A percentile compares a stretch with the other conserved stretches of the same genome.
These are phyloP conservation scores for Pedetes capensis DNA, from an alignment of 2,113 vertebrate species.

Conservation along the genomic window DNA sequence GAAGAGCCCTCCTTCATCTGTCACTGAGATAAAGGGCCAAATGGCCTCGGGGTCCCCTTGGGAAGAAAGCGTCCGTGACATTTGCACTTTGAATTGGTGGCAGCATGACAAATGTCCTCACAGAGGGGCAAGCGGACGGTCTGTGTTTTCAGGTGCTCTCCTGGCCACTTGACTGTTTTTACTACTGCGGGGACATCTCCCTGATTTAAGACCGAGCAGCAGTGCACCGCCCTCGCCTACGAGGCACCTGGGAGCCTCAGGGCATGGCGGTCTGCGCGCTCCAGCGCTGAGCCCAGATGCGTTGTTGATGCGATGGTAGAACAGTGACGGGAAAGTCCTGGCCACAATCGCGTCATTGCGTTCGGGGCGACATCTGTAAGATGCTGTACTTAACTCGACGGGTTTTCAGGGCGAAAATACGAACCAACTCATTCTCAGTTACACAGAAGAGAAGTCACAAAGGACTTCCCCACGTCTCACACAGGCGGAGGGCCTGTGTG, in stretches of 20 bases:
- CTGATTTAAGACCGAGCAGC: neutral
- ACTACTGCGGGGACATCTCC: neutral
- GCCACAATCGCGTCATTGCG: fast-evolving
- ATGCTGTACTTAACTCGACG: fast-evolving
- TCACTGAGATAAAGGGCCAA: neutral
- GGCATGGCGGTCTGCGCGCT: neutral
- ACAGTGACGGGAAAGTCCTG: fast-evolving
- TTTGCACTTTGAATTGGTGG: neutral
- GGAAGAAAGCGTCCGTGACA: neutral
- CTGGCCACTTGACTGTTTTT: slow-evolving; percentile 13
- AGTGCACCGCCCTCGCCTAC: neutral
- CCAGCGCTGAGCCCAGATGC: neutral
- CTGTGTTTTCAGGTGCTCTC: slow-evolving; percentile 50
- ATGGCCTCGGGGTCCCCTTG: neutral
- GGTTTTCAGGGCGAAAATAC: neutral
- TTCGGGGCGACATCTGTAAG: fast-evolving
- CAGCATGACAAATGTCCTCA: slow-evolving; percentile 14
- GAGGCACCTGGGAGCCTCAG: neutral
- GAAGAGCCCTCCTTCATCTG: neutral
- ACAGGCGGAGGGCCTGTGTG: neutral
- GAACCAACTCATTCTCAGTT: fast-evolving
- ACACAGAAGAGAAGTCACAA: fast-evolving
- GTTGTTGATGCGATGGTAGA: fast-evolving
- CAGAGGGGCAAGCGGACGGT: neutral
- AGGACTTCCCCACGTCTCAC: neutral